Evolutionary conservation across 2,797 vertebrate species (phyloP).

Genomic region (Onychomys torridus): DNA sequence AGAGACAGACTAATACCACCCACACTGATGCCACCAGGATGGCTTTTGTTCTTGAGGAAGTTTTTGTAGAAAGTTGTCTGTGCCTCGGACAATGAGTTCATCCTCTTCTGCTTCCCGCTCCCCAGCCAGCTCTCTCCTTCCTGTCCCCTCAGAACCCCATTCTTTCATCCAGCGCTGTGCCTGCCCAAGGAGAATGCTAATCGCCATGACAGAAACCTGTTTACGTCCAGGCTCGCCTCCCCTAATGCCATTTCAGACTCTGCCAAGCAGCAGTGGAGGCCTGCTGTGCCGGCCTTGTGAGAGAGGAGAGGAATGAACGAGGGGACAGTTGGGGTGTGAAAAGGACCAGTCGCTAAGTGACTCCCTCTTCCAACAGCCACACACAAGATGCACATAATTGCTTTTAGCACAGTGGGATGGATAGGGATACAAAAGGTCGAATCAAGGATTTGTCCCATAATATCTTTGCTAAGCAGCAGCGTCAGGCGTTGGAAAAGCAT

Average conservation of each 20-base stretch:
- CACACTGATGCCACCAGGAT: background rate
- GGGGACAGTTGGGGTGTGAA: slow-evolving; percentile 87
- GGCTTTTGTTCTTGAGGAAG: slow-evolving; percentile 51
- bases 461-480: slow-evolving; percentile 84
- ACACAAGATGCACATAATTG: slow-evolving; percentile 85
- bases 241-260: slow-evolving; percentile 83
- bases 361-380: slow-evolving; percentile 85
- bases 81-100: background rate
- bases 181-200: slow-evolving; percentile 65
- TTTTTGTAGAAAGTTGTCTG: slow-evolving; percentile 51
- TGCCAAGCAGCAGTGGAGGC: slow-evolving; percentile 76
- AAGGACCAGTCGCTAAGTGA: slow-evolving; percentile 86
- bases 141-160: background rate
- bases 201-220: slow-evolving; percentile 77
- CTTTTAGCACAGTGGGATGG: slow-evolving; percentile 84
- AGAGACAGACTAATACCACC: background rate
- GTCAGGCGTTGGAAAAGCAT: slow-evolving; percentile 81
- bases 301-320: slow-evolving; percentile 80
- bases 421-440: slow-evolving; percentile 87
- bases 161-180: slow-evolving; percentile 53
- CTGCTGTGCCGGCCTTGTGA: slow-evolving; percentile 76
- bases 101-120: background rate
- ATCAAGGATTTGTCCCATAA: slow-evolving; percentile 85
- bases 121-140: background rate
- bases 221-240: slow-evolving; percentile 73